These are phyloP conservation scores for Galeopterus variegatus DNA, from an alignment of 2,113 vertebrate genomes.

Conservation along the genomic window DNA sequence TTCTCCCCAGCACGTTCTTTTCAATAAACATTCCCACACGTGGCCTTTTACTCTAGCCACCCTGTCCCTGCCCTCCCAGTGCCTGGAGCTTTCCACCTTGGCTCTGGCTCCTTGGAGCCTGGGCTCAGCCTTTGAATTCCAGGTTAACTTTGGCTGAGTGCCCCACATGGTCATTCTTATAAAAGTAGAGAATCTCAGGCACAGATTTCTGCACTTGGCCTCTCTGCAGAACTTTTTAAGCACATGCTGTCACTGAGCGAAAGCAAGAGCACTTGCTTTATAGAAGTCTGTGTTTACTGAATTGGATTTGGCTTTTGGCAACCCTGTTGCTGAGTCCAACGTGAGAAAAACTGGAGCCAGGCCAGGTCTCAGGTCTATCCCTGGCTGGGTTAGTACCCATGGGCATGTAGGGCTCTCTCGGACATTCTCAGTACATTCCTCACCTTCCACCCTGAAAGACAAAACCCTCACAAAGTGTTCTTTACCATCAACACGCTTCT, in stretches of 20 bases:
- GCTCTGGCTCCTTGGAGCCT: slow-evolving; percentile 54
- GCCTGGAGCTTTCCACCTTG: slow-evolving; percentile 75
- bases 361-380: neutral
- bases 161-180: slow-evolving; percentile 70
- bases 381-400: neutral
- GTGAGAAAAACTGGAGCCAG: neutral
- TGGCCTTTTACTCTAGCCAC: slow-evolving; percentile 62
- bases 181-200: slow-evolving; percentile 67
- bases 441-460: neutral
- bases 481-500: too few species aligned
- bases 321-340: neutral
- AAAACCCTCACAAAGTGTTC: neutral
- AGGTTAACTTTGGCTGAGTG: slow-evolving; percentile 73
- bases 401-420: neutral
- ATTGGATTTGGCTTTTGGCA: slow-evolving; percentile 37
- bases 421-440: neutral
- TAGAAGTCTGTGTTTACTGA: slow-evolving; percentile 61
- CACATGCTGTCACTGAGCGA: neutral
- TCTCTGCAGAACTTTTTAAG: slow-evolving; percentile 37
- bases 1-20: slow-evolving; percentile 71
- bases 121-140: slow-evolving; percentile 47
- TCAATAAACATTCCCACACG: slow-evolving; percentile 78
- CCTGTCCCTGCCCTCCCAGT: slow-evolving; percentile 52
- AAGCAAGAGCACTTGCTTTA: neutral
- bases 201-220: slow-evolving; percentile 68